Evolutionary conservation across 2,888 invertebrate species (phyloP), one percentile per base, ranked within the genome.

Genomic region (Odontothrips loti): DNA sequence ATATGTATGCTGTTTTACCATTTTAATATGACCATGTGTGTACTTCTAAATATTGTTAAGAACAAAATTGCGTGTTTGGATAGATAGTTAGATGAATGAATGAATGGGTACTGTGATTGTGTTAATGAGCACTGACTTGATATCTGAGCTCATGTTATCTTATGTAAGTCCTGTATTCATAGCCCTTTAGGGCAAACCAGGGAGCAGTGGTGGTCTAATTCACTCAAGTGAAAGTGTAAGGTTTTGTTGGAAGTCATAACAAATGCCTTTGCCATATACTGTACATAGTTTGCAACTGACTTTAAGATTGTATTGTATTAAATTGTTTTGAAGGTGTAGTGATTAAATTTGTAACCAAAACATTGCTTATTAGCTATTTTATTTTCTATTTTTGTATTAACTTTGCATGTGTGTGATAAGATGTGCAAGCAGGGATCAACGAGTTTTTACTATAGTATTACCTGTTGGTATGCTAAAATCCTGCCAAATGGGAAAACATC

Each of bases 21-120:
- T 75, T 75, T 75, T 75, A 75, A 75, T 75, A 75, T 75, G 68
- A 75, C 68, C 23, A 23, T 75, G 68, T 75, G 68, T 75, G 68
- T 75, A 75, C 68, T 75, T 58, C 34, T 43, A 43, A 43, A 43
- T 43, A 43, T 43, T 43, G 34, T 43, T 43, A 43, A 2, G 34
- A 43, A 43, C 34, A 43, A 58, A 20, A 58, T 75, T 23, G 27
- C 27, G 23, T 75, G 68, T 12, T 75, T 27, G 68, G 68, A 75
- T 23, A 23, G 68, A 27, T 12, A 27, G 23, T 12, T 75, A 27
- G 27, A 75, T 75, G 23, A 23, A 27, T 75, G 68, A 75, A 75
- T 75, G 68, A 12, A 75, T 75, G 68, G 27, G 68, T 75, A 23
- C 68, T 75, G 68, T 75, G 68, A 75, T 75, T 75, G 58, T 75